Conservation (phyloP, 1,140 invertebrate species). For the Neodiprion virginianus region DNA sequence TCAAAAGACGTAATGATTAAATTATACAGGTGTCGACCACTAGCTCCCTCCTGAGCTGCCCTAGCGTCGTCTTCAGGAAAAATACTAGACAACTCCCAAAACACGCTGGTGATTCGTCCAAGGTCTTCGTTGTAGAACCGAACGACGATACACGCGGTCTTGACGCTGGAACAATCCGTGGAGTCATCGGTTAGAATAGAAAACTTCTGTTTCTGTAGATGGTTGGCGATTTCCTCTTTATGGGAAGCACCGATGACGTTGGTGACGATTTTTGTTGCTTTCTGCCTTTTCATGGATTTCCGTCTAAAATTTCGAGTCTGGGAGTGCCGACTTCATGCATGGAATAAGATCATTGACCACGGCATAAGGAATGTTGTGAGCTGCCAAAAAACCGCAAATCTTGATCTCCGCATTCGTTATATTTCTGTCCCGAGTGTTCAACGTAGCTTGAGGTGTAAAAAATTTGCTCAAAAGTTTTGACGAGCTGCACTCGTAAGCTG, state of each 20-base stretch:
- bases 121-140: slow-evolving; percentile 32
- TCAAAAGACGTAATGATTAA: slow-evolving; percentile 36
- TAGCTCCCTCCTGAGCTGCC: slow-evolving; percentile 38
- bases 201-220: slow-evolving; percentile 39
- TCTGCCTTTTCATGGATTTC: slow-evolving; percentile 21
- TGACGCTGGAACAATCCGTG: slow-evolving; percentile 40
- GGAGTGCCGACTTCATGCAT: slow-evolving; percentile 22
- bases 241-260: slow-evolving; percentile 26
- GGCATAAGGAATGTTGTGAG: slow-evolving; percentile 26
- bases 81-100: slow-evolving; percentile 26
- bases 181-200: slow-evolving; percentile 47
- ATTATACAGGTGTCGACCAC: slow-evolving; percentile 35
- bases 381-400: slow-evolving; percentile 24
- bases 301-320: slow-evolving; percentile 24
- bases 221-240: slow-evolving; percentile 26
- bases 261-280: slow-evolving; percentile 21
- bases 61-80: slow-evolving; percentile 41
- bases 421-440: slow-evolving; percentile 19
- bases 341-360: slow-evolving; percentile 23
- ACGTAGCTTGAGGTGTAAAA: slow-evolving; percentile 20
- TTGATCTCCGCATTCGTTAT: slow-evolving; percentile 23
- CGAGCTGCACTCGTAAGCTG: slow-evolving; percentile 20
- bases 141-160: slow-evolving; percentile 41
- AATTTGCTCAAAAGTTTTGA: slow-evolving; percentile 19
- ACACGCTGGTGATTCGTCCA: slow-evolving; percentile 20